phyloP scores from a whole-genome alignment of 2,888 invertebrate species.

The Liodrosophila aerea region DNA sequence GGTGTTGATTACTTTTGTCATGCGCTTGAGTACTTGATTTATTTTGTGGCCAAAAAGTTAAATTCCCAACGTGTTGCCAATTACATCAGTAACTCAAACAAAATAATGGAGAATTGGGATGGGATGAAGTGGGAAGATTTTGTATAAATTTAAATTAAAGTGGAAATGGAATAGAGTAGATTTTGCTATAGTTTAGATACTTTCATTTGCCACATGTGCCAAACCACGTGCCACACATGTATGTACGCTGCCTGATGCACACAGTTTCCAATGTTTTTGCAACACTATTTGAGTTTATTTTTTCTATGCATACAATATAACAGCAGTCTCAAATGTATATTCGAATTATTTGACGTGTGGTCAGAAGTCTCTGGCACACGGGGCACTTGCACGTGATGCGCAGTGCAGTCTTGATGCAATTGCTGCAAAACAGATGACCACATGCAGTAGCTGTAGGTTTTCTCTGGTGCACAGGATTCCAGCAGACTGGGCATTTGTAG shows the following conservation, averaged over 20 bases:
- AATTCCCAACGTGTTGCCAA: constrained; percentile 17
- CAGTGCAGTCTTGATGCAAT: constrained; percentile 45
- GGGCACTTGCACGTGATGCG: constrained; percentile 42
- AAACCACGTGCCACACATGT: no score
- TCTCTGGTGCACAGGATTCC: constrained; percentile 28
- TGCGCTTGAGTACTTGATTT: constrained; percentile 39
- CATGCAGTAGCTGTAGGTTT: constrained; percentile 46
- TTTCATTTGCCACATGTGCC: no score
- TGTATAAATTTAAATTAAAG: no score
- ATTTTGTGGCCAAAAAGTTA: constrained; percentile 26
- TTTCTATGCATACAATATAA: no score
- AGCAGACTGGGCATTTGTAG: constrained; percentile 51
- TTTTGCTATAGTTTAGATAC: no score
- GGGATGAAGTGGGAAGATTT: no score
- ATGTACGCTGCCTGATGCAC: no score
- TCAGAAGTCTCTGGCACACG: constrained; percentile 38
- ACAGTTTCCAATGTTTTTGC: no score
- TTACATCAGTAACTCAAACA: constrained; percentile 13
- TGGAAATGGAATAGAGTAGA: no score
- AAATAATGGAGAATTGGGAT: no score
- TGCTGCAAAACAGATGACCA: constrained; percentile 53
- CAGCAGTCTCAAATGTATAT: constrained; percentile 40
- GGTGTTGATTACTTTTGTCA: constrained; percentile 49
- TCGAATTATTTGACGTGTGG: constrained; percentile 21
- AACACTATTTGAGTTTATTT: no score